Evolutionary conservation across 2,888 invertebrate genomes (phyloP), one percentile per base, ranked within the genome.

Genomic region (Campaea margaritaria): DNA sequence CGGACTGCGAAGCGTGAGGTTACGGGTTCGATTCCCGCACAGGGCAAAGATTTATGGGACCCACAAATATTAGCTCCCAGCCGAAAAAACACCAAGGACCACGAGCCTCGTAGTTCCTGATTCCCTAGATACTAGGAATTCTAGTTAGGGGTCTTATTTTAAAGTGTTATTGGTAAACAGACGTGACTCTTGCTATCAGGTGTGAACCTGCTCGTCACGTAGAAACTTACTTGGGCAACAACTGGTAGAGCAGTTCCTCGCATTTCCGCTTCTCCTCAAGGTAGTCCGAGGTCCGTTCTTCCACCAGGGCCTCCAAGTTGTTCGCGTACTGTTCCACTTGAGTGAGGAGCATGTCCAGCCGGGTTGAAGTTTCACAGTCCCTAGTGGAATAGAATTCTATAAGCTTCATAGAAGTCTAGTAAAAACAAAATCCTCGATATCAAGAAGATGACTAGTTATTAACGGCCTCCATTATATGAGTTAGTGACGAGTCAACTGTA

Each of bases 311-410:
- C 88, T 99, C 99, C 80, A 99, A 93, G 85, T 99, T 99, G 87
- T 99, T 99, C 15, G 99, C 99, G 82, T 99, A 99, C 83, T 99
- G 97, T 86, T 99, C 99, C 96, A 99, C 99, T 69, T 99, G 97
- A 34, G 97, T 97, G 39, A 98, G 91, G 59, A 99, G 93, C 93
- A 98, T 98, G 91, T 99, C 99, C 74, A 98, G 91, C 41, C 99
- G 96, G 74, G 98, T 98, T 45, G 97, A 97, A 51, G 97, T 97
- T 85, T 98, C 97, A 78, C 96, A 96, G 79, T 97, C 97, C 87
- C 98, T 98, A 86, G 8, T 31, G 16, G 27, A 58, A 57, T 14
- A 58, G 42, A 60, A 9, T 13, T 13, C 1, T 39, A 13, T 13
- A 16, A 13, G 64, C 39, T 0, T 14, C 9, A 13, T 14, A 8